Conservation (phyloP, 2,113 vertebrate species). For the Phocoena sinus region DNA sequence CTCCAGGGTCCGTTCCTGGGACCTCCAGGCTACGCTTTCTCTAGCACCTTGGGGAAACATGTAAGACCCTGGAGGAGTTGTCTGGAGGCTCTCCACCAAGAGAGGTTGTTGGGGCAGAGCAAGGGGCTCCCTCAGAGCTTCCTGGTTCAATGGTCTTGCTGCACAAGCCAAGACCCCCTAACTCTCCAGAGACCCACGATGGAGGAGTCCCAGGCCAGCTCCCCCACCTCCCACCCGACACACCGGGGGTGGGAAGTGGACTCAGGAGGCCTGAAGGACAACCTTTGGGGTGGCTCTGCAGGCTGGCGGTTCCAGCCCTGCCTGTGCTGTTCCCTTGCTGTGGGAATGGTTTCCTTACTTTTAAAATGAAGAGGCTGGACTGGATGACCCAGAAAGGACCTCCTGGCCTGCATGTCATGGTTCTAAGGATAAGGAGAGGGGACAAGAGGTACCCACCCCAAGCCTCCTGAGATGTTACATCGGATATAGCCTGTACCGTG, state of each 20-base stretch:
- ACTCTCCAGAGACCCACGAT: accelerated
- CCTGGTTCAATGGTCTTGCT: not conserved
- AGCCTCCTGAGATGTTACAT: not conserved
- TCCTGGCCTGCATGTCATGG: not conserved
- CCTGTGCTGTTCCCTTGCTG: not conserved
- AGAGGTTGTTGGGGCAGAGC: not conserved
- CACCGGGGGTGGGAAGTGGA: not conserved
- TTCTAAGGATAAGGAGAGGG: not conserved
- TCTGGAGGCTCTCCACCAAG: not conserved
- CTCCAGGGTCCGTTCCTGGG: not conserved
- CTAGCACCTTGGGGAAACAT: not conserved
- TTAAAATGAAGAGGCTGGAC: not conserved
- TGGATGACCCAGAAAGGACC: not conserved
- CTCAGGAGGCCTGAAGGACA: not conserved
- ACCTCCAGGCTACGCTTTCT: not conserved
- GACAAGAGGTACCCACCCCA: too few relatives aligned
- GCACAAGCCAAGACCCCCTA: not conserved
- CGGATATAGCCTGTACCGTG: accelerated
- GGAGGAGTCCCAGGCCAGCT: not conserved
- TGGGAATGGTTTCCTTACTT: not conserved
- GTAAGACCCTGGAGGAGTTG: not conserved
- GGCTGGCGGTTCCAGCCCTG: not conserved
- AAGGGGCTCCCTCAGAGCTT: not conserved
- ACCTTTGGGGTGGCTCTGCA: accelerated
- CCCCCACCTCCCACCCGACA: accelerated